phyloP scores from a whole-genome alignment of 1,140 invertebrate species.

The Tribolium castaneum region DNA sequence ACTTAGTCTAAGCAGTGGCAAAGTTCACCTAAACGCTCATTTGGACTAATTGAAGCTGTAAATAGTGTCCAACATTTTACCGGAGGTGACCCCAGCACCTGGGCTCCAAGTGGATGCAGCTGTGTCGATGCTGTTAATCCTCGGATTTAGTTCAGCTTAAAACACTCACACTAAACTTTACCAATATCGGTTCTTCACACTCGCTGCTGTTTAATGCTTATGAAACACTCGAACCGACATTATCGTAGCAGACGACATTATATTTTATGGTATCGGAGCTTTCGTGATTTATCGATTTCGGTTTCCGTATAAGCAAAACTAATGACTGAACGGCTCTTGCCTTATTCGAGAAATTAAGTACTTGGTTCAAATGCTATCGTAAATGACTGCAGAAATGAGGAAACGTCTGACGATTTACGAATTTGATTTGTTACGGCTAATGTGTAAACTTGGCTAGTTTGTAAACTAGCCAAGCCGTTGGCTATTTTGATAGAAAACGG shows the following conservation, averaged over 20 bases:
- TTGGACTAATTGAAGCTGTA: slow-evolving; percentile 5
- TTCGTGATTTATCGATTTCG: slow-evolving; percentile 4
- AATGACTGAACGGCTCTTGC: background rate
- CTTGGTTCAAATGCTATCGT: background rate
- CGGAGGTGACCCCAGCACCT: background rate
- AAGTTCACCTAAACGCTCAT: slow-evolving; percentile 4
- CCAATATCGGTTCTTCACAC: slow-evolving; percentile 21
- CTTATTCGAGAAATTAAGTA: background rate
- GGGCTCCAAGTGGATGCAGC: background rate
- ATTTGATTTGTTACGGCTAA: no score
- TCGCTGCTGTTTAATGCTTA: slow-evolving; percentile 5
- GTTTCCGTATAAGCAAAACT: background rate
- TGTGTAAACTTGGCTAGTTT: no score
- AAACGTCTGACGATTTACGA: no score
- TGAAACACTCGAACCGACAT: background rate
- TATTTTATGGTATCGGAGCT: background rate
- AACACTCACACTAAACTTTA: slow-evolving; percentile 2
- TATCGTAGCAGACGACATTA: slow-evolving; percentile 2
- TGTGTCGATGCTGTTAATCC: slow-evolving; percentile 22
- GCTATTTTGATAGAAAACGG: no score
- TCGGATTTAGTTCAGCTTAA: slow-evolving; percentile 11
- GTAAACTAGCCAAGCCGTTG: no score
- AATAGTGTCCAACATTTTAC: background rate
- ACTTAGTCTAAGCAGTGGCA: slow-evolving; percentile 3
- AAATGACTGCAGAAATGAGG: background rate